phyloP scores from a whole-genome alignment of 2,888 invertebrate species.

The Dermolepida albohirtum region DNA sequence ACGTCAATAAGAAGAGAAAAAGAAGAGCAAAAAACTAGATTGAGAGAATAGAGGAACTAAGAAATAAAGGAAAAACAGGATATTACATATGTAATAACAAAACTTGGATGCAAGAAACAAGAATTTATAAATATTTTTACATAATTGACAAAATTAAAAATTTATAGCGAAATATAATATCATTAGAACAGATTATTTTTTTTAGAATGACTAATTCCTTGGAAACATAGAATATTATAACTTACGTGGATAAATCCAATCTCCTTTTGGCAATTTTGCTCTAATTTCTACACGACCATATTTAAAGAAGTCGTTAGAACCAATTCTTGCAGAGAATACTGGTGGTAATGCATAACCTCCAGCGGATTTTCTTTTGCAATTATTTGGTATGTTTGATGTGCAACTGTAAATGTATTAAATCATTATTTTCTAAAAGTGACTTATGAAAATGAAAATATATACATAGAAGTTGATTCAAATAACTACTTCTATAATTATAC shows the following conservation, averaged over 20 bases:
- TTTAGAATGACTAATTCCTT: neutral
- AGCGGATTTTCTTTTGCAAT: slow-evolving; percentile 65
- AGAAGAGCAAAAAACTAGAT: too few relatives aligned
- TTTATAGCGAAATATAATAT: slow-evolving; percentile 1
- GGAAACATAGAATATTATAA: neutral
- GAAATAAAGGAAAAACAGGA: too few relatives aligned
- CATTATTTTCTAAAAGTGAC: too few relatives aligned
- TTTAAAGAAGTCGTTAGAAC: slow-evolving; percentile 73
- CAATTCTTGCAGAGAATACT: slow-evolving; percentile 73
- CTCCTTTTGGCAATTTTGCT: slow-evolving; percentile 80
- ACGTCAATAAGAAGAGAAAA: too few relatives aligned
- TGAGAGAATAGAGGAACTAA: too few relatives aligned
- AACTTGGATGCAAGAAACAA: too few relatives aligned
- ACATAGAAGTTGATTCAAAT: too few relatives aligned
- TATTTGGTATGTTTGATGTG: slow-evolving; percentile 58
- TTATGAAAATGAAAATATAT: too few relatives aligned
- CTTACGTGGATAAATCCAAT: slow-evolving; percentile 84
- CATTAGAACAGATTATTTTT: neutral
- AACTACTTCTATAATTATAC: too few relatives aligned
- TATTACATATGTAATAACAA: too few relatives aligned
- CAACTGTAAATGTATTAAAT: slow-evolving; percentile 59
- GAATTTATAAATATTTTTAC: too few relatives aligned
- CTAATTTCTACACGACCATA: slow-evolving; percentile 77
- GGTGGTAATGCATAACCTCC: slow-evolving; percentile 73
- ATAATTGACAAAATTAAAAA: too few relatives aligned